Percentiles rank a stretch among this genome's conserved stretches.
phyloP scores from a whole-genome alignment of 2,888 invertebrate genomes.

The Aleiodes testaceus region DNA sequence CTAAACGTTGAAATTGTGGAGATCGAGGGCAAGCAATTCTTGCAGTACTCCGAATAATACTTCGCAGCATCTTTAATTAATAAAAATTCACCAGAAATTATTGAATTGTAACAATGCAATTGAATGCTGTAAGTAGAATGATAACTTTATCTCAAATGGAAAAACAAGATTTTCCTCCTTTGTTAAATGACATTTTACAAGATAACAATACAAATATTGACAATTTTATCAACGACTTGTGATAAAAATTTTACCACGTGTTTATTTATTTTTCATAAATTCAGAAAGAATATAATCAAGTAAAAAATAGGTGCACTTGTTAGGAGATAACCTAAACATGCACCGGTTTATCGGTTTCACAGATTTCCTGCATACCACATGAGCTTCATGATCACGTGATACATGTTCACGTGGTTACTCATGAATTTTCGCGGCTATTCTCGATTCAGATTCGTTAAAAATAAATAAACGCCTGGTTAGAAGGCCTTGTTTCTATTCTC shows the following conservation, averaged over 20 bases:
- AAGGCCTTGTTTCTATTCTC: too few species aligned
- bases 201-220: too few species aligned
- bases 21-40: background rate
- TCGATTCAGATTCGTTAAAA: too few species aligned
- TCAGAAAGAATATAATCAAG: background rate
- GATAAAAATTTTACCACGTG: background rate
- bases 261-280: background rate
- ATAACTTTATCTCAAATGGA: background rate
- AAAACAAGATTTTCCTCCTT: too few species aligned
- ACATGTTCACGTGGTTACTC: background rate
- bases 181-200: too few species aligned
- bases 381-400: background rate
- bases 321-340: background rate
- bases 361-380: background rate
- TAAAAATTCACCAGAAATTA: background rate
- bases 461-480: too few species aligned
- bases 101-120: background rate
- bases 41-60: background rate
- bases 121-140: background rate
- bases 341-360: background rate
- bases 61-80: slow-evolving; percentile 8
- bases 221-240: too few species aligned
- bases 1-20: slow-evolving; percentile 15
- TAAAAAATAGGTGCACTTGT: background rate
- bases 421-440: too few species aligned